A percentile compares a stretch with the other conserved stretches of the same genome.
Evolutionary conservation across 2,113 vertebrate genomes (phyloP).

Genomic region (Leptocoma aspasia): DNA sequence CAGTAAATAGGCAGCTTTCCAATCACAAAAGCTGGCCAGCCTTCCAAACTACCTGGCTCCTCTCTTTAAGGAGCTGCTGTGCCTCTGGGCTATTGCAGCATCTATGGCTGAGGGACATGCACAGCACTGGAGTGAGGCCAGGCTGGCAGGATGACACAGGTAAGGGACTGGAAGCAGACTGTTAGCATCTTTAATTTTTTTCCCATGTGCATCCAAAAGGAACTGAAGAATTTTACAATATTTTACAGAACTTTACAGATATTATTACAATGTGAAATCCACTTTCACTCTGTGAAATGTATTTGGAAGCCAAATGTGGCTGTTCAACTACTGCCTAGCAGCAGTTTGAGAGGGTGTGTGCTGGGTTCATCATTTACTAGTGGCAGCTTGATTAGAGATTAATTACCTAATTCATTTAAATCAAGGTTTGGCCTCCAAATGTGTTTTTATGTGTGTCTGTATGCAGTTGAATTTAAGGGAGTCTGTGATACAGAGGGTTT

Average conservation of each 20-base stretch:
- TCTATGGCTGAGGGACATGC: not conserved
- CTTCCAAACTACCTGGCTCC: not conserved
- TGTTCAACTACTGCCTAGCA: not conserved
- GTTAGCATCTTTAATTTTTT: not conserved
- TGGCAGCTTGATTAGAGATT: not conserved
- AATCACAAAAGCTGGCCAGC: not conserved
- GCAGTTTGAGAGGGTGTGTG: not conserved
- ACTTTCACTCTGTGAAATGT: not conserved
- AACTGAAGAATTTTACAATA: not conserved
- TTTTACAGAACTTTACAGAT: not conserved
- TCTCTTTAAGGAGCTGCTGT: not conserved
- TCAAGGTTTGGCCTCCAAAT: not conserved
- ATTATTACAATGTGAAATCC: not conserved
- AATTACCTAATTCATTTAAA: not conserved
- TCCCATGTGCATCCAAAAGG: not conserved
- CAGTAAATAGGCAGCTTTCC: not conserved
- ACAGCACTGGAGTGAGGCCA: not conserved
- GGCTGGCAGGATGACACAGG: rapidly evolving
- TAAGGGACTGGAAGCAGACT: not conserved
- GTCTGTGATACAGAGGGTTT: not conserved
- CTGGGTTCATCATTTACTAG: not conserved
- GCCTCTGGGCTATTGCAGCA: not conserved
- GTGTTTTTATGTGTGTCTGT: not conserved
- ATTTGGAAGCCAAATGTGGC: not conserved
- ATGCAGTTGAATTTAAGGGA: not conserved